These are phyloP conservation scores for Microctonus hyperodae DNA, from an alignment of 2,888 invertebrate genomes.

Conservation along the genomic window DNA sequence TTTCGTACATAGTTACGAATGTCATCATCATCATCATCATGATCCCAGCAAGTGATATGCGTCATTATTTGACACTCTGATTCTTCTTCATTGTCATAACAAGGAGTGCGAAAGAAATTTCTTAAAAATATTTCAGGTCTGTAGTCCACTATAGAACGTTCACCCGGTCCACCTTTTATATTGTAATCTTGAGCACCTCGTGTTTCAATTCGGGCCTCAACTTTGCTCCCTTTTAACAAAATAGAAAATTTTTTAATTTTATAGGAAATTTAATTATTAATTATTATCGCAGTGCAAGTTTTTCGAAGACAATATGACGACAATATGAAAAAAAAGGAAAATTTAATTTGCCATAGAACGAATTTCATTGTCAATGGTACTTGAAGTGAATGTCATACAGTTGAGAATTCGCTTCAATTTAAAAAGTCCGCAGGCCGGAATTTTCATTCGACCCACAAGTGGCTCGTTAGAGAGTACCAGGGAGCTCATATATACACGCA, in stretches of 20 bases:
- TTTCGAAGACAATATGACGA: too few species aligned
- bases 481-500: conserved; percentile 10
- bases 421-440: conserved; percentile 32
- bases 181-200: too few species aligned
- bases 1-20: background rate
- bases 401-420: background rate
- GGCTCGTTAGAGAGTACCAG: conserved; percentile 42
- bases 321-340: background rate
- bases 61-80: background rate
- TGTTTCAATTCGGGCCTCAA: too few species aligned
- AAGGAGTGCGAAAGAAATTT: background rate
- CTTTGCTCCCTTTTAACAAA: too few species aligned
- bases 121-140: too few species aligned
- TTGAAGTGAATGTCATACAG: conserved; percentile 17
- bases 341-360: conserved; percentile 9
- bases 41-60: background rate
- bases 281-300: too few species aligned
- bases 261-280: too few species aligned
- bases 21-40: too few species aligned
- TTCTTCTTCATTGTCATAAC: background rate
- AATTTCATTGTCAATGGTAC: conserved; percentile 22
- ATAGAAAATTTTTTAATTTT: too few species aligned
- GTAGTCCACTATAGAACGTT: too few species aligned
- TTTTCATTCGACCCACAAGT: conserved; percentile 46
- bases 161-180: background rate